These are phyloP conservation scores for Nymphalis io DNA, from an alignment of 1,140 invertebrate species.

Conservation along the genomic window DNA sequence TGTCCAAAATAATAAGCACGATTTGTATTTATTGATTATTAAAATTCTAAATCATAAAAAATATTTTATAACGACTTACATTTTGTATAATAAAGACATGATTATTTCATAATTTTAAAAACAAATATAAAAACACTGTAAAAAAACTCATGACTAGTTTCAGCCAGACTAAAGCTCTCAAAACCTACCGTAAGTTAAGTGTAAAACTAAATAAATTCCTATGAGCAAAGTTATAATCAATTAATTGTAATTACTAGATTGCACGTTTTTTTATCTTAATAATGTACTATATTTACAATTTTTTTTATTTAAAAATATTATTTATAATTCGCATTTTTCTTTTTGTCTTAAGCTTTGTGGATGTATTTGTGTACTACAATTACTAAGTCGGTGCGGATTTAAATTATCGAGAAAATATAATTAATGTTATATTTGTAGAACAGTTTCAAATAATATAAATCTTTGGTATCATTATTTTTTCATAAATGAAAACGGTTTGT, in stretches of 20 bases:
- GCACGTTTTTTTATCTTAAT: conserved; percentile 65
- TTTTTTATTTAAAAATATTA: conserved; percentile 77
- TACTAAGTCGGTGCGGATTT: conserved; percentile 22
- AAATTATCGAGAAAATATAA: conserved; percentile 9
- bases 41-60: not conserved
- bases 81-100: conserved; percentile 19
- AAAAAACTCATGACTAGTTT: conserved; percentile 52
- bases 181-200: conserved; percentile 42
- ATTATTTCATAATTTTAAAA: conserved; percentile 29
- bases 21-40: not conserved
- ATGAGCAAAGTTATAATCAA: conserved; percentile 48
- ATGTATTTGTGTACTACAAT: conserved; percentile 28
- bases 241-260: conserved; percentile 70
- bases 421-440: not conserved
- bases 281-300: conserved; percentile 76
- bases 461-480: conserved; percentile 9
- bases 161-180: conserved; percentile 49
- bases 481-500: conserved; percentile 5
- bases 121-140: conserved; percentile 40
- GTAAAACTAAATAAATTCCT: conserved; percentile 64
- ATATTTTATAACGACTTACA: conserved; percentile 14
- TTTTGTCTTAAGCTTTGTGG: conserved; percentile 43
- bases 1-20: not conserved
- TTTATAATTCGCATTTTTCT: conserved; percentile 67
- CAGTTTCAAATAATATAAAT: not conserved